A percentile compares a stretch with the other conserved stretches of the same genome.
phyloP scores from a whole-genome alignment of 2,888 invertebrate genomes.

The Epistrophe eligans region DNA sequence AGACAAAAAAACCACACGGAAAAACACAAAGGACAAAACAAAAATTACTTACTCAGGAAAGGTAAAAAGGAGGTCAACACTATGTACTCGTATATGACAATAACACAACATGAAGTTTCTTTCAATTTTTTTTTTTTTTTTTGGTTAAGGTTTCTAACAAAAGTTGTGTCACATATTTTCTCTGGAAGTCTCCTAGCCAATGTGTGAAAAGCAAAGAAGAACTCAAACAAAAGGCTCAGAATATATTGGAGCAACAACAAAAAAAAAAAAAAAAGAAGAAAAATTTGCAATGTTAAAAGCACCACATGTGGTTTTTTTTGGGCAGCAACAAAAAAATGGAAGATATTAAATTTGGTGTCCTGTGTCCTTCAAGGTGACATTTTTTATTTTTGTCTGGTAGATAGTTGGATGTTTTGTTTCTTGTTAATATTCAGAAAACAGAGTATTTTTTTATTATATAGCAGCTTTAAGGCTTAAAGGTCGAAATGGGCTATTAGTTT shows the following conservation, averaged over 20 bases:
- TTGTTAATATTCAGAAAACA: constrained; percentile 29
- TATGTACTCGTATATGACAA: constrained; percentile 3
- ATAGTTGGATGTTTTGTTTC: background rate
- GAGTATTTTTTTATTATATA: constrained; percentile 24
- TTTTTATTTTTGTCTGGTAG: constrained; percentile 18
- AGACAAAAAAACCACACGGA: background rate
- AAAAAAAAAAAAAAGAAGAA: no score
- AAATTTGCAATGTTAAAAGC: constrained; percentile 48
- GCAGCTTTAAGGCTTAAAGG: background rate
- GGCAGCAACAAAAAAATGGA: constrained; percentile 11
- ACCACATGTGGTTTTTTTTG: constrained; percentile 48
- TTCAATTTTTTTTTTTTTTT: background rate
- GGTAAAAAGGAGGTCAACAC: constrained; percentile 22
- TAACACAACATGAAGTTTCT: constrained; percentile 19
- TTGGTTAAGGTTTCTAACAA: constrained; percentile 11
- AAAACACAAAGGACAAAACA: background rate
- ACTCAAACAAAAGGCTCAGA: constrained; percentile 45
- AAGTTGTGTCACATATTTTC: background rate
- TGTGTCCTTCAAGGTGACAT: background rate
- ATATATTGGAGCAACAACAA: constrained; percentile 29
- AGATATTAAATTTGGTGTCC: constrained; percentile 58
- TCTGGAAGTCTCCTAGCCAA: background rate
- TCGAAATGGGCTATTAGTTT: constrained; percentile 10
- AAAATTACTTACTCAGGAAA: constrained; percentile 10
- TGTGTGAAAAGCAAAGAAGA: constrained; percentile 16